Evolutionary conservation across 2,888 invertebrate genomes (phyloP).

Genomic region (Deilephila porcellus): DNA sequence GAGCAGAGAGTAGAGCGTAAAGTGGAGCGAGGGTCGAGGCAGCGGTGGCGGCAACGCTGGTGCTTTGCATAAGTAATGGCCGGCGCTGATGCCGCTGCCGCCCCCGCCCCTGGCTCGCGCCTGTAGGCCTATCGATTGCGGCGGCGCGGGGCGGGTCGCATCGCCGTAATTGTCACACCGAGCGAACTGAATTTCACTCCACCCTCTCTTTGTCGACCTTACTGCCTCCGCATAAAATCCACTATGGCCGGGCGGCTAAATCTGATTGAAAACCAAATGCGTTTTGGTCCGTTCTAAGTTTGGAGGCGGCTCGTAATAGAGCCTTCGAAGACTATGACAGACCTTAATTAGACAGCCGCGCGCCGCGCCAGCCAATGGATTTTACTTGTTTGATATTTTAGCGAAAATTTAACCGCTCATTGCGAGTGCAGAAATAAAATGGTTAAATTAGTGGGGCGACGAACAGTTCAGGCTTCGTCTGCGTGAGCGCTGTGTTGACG

Average conservation of each 20-base stretch:
- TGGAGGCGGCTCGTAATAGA: slow-evolving; percentile 82
- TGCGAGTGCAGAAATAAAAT: slow-evolving; percentile 54
- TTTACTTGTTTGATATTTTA: slow-evolving; percentile 80
- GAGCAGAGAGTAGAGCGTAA: slow-evolving; percentile 2
- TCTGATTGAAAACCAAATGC: slow-evolving; percentile 78
- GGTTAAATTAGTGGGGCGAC: slow-evolving; percentile 59
- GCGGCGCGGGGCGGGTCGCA: slow-evolving; percentile 85
- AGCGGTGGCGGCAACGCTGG: slow-evolving; percentile 51
- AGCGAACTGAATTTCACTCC: slow-evolving; percentile 74
- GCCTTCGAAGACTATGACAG: slow-evolving; percentile 84
- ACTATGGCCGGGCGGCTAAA: slow-evolving; percentile 57
- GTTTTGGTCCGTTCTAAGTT: slow-evolving; percentile 82
- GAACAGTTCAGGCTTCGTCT: slow-evolving; percentile 44
- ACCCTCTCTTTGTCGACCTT: slow-evolving; percentile 75
- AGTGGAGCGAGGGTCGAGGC: slow-evolving; percentile 1
- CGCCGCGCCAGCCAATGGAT: slow-evolving; percentile 80
- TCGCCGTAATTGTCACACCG: slow-evolving; percentile 84
- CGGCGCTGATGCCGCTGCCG: slow-evolving; percentile 53
- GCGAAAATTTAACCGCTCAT: slow-evolving; percentile 64
- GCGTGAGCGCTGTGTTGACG: slow-evolving; percentile 50
- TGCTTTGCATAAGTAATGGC: slow-evolving; percentile 84
- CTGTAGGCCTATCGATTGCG: slow-evolving; percentile 89
- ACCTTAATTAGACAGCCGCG: slow-evolving; percentile 84
- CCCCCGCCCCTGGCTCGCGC: slow-evolving; percentile 81
- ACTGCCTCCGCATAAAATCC: slow-evolving; percentile 69